phyloP scores from a whole-genome alignment of 2,888 invertebrate genomes.

The Drosophila niveifrons region DNA sequence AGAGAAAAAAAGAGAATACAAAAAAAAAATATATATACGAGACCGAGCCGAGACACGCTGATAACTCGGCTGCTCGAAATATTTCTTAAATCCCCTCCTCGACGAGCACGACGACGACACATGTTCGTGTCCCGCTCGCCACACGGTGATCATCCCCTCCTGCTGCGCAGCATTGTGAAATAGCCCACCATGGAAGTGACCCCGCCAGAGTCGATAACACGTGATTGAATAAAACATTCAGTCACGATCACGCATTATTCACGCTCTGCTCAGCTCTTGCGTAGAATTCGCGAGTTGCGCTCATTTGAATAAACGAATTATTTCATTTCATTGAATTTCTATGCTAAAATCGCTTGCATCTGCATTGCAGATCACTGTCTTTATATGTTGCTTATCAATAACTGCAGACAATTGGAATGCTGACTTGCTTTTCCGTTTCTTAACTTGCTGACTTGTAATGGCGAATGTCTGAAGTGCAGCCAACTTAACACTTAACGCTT shows the following conservation, averaged over 20 bases:
- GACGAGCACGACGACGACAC: slow-evolving; percentile 32
- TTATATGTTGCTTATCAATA: background rate
- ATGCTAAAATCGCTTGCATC: background rate
- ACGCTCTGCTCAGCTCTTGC: slow-evolving; percentile 6
- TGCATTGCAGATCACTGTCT: slow-evolving; percentile 7
- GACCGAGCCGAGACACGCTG: background rate
- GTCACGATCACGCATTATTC: slow-evolving; percentile 19
- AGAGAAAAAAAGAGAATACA: background rate
- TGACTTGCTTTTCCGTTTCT: too few species aligned
- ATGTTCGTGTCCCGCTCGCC: slow-evolving; percentile 15
- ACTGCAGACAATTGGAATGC: background rate
- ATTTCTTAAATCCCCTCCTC: slow-evolving; percentile 8
- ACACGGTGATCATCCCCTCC: background rate
- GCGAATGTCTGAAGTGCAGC: too few species aligned
- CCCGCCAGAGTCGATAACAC: slow-evolving; percentile 14
- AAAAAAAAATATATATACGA: background rate
- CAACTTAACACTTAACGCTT: too few species aligned
- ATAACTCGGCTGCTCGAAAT: slow-evolving; percentile 5
- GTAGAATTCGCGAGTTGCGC: background rate
- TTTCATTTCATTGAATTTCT: slow-evolving; percentile 2
- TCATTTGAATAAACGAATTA: slow-evolving; percentile 17
- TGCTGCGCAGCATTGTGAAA: background rate
- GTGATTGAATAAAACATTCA: slow-evolving; percentile 15
- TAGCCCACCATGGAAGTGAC: slow-evolving; percentile 3
- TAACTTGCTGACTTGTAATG: too few species aligned